Base-by-base conservation (phyloP, 2,113 vertebrate genomes). In the Sporophila hypoxantha region DNA sequence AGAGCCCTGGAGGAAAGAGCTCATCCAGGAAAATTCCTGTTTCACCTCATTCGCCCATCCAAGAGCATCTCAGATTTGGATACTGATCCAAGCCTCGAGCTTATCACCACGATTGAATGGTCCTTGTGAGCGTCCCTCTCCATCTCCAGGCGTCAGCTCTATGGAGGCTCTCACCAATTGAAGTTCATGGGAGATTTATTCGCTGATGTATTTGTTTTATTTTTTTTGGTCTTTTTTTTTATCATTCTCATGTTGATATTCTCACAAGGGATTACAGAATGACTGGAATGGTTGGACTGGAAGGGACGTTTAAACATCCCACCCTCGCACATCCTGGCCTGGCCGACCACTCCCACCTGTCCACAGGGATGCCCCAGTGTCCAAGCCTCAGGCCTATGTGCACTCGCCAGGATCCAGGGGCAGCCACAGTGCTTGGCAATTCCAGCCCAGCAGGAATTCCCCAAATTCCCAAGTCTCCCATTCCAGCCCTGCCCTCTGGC, bases 91-190 rank as follows among this genome's bases (percentile, higher is more conserved):
- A 4, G n/a, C 8, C 12, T 3, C n/a, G 49, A 91, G 25, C 17
- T 29, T 29, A 4, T 32, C 36, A n/a, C 19, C 37, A 49, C 34
- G 32, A n/a, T 49, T 12, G 12, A n/a, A 64, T 1, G 18, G 10
- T 73, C 39, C 68, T 47, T 47, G 41, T 23, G 59, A 8, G n/a
- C n/a, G 39, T 19, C 59, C 8, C 1, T 73, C n/a, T 29, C 41
- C 19, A 4, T 1, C 29, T 39, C 41, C 41, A 7, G 23, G 59
- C n/a, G 19, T 16, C n/a, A n/a, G 1, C 73, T 64, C 39, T n/a
- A 5, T 25, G 56, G 37, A 36, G 17, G 32, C 32, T 81, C 6
- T 4, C n/a, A 0, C 13, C 25, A 5, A 2, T 0, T 13, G 56
- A 32, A 17, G 14, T 4, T 73, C 22, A n/a, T 26, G 47, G 57